phyloP scores from a whole-genome alignment of 1,140 invertebrate species.

The Atopsyche davidsoni region DNA sequence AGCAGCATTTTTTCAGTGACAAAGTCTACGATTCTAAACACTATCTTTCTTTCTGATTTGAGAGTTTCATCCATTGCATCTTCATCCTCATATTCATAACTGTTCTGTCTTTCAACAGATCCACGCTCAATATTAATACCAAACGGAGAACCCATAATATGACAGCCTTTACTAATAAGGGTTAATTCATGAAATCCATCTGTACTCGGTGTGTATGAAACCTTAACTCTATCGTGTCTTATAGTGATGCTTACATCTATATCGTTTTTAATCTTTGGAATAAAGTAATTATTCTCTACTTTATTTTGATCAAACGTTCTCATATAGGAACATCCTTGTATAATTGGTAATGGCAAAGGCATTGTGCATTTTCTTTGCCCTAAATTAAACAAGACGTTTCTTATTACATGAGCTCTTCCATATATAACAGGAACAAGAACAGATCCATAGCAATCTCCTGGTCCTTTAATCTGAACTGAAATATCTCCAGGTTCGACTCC shows the following conservation, averaged over 20 bases:
- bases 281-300: constrained; percentile 43
- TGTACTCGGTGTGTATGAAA: constrained; percentile 39
- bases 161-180: constrained; percentile 44
- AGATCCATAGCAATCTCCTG: constrained; percentile 42
- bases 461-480: constrained; percentile 44
- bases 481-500: constrained; percentile 44
- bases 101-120: constrained; percentile 31
- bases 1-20: constrained; percentile 50
- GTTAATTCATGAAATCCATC: constrained; percentile 45
- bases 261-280: constrained; percentile 44
- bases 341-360: constrained; percentile 39
- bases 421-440: constrained; percentile 40
- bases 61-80: constrained; percentile 39
- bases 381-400: constrained; percentile 41
- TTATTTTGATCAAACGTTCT: constrained; percentile 41
- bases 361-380: constrained; percentile 37
- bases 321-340: constrained; percentile 40
- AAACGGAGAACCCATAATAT: constrained; percentile 46
- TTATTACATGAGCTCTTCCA: constrained; percentile 42
- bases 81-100: constrained; percentile 41
- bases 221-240: constrained; percentile 37
- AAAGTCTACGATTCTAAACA: constrained; percentile 48
- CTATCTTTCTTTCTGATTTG: constrained; percentile 44
- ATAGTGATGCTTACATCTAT: constrained; percentile 41
- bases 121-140: constrained; percentile 40